Evolutionary conservation across 2,888 invertebrate genomes (phyloP), one percentile per base, ranked within the genome.

Genomic region (Ceramica pisi): DNA sequence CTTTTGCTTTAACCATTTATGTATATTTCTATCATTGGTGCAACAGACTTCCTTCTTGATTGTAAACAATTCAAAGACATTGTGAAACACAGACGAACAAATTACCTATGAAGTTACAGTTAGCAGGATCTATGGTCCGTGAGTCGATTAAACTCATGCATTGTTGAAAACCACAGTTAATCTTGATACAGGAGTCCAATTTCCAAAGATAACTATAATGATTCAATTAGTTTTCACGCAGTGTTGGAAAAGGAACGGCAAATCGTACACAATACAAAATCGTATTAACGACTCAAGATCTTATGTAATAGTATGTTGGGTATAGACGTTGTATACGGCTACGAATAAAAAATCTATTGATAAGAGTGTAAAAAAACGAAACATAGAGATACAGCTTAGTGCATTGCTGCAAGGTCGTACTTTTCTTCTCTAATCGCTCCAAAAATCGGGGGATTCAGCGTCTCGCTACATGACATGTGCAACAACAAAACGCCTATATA

Each of bases 91-190:
- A 19, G 44, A 57, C 46, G 21, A 51, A 44, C 51, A 19, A 19
- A 23, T 23, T 51, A 44, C 48, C n/a, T 55, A 23, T n/a, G n/a
- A 41, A 62, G 21, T 26, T 26, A 16, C 48, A 44, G 35, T 51
- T 31, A 3, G 12, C 14, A 80, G 75, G 75, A 80, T 67, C 1
- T 60, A 63, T 53, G 77, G 46, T 75, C 31, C n/a, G 67, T 66
- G 62, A 62, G 31, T 23, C 26, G 44, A 48, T 63, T 63, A 81
- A 74, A 67, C 73, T 48, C 10, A 21, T 51, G 51, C 51, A 51
- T 75, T 71, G 79, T 78, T 41, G 35, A 44, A 67, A 55, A 50
- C 46, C 12, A 51, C 48, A 46, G 46, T 41, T 31, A 60, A 71
- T 78, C 61, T 50, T 71, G 50, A 51, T 57, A 56, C 38, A 9